Base-by-base conservation (phyloP, 2,888 invertebrate genomes). In the Bimastos eiseni region DNA sequence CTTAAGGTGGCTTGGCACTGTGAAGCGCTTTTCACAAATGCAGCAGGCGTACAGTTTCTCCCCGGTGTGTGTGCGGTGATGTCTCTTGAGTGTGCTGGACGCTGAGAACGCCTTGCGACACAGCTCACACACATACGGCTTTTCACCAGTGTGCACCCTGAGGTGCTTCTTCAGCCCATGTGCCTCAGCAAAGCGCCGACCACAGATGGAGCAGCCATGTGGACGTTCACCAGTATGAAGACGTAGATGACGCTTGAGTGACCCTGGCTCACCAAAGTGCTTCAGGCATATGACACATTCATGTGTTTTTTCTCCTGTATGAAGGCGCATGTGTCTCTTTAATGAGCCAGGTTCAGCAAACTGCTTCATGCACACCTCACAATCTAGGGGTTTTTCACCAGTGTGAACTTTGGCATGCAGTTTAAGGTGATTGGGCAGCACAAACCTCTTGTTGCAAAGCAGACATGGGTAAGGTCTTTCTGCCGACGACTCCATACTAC, bases 21-120 rank as follows among this genome's bases (percentile, higher is more conserved):
- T 90, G 90, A 91, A 91, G 34, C 90, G 91, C 44, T 91, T 91
- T 89, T 91, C 91, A 49, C 91, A 91, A 89, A 91, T 89, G 88
- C 89, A 88, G 90, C 91, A 91, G 17, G 91, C 84, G 33, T 91
- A 86, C 11, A 90, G 70, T 49, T 90, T 89, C 49, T 91, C 91
- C 30, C 91, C 91, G 5, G 91, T 91, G 90, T 91, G 91, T 17
- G 91, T 91, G 17, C 91, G 55, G 44, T 90, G 91, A 37, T 91
- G 91, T 86, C 86, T 34, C 17, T 86, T 86, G 36, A 86, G 86
- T 8, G 86, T 86, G 86, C 86, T 86, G 24, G 86, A 86, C 8
- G 86, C 86, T 11, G 86, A 86, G 37, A 86, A 86, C 17, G 86
- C 36, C 36, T 86, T 86, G 36, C 86, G 34, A 36, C 86, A 86